phyloP scores from a whole-genome alignment of 1,140 invertebrate species.

The Polypedilum pembai region DNA sequence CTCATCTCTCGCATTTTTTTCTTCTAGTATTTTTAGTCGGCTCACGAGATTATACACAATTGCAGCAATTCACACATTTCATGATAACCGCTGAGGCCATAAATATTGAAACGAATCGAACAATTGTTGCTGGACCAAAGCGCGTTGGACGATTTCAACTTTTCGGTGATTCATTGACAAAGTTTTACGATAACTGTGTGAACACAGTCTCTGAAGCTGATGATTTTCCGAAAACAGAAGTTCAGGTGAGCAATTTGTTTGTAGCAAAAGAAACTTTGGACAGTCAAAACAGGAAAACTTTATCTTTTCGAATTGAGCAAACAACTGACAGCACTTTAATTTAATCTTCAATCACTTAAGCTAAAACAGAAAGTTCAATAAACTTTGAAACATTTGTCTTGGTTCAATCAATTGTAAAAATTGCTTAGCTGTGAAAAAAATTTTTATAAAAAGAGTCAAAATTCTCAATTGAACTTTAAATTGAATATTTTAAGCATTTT shows the following conservation, averaged over 20 bases:
- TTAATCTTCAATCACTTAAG: too few species aligned
- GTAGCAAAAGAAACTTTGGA: neutral
- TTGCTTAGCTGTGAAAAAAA: too few species aligned
- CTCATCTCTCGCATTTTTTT: constrained; percentile 28
- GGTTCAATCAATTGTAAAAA: too few species aligned
- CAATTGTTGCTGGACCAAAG: constrained; percentile 42
- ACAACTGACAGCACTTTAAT: too few species aligned
- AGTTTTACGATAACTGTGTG: constrained; percentile 77
- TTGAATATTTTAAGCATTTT: too few species aligned
- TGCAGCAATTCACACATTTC: constrained; percentile 76
- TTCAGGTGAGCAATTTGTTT: constrained; percentile 70
- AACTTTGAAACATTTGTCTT: too few species aligned
- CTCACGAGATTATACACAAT: constrained; percentile 58
- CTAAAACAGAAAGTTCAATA: too few species aligned
- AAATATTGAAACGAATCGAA: constrained; percentile 46
- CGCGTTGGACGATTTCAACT: constrained; percentile 70
- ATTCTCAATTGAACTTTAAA: too few species aligned
- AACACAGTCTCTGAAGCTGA: constrained; percentile 77
- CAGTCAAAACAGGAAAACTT: too few species aligned
- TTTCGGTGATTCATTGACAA: constrained; percentile 67
- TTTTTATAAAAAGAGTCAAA: too few species aligned
- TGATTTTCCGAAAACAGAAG: constrained; percentile 71
- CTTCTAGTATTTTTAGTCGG: constrained; percentile 64
- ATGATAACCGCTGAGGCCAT: constrained; percentile 67
- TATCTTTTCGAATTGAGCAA: too few species aligned